Base-by-base conservation (phyloP, 2,797 vertebrate species). In the Holocentrus rufus region DNA sequence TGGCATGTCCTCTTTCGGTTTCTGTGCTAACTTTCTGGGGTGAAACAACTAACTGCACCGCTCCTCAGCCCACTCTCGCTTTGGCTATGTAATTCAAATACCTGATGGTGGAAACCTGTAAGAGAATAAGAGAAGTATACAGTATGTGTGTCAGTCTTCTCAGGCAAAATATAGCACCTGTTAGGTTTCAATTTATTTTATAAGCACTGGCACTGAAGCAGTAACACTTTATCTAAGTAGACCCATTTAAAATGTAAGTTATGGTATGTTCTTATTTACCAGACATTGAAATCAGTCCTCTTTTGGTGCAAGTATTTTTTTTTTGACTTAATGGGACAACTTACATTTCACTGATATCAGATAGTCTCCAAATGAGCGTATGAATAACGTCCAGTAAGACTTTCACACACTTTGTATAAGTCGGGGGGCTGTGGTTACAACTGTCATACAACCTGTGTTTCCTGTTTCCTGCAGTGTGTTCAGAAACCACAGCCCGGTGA, bases 401-500 rank as follows among this genome's bases (percentile, higher is more conserved):
- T 42, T 53, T n/a, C 22, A 8, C 8, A 13, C 60, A 44, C 9
- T 55, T 49, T 57, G 23, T 46, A 20, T 25, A 22, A 49, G 7
- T 1, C 1, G 2, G 7, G 4, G 20, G 62, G 25, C 20, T 44
- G 17, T 70, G 13, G 25, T 79, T 77, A 72, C 47, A 66, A 68
- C 15, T 7, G 1, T 1, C 9, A 23, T 13, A 0, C 9, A n/a
- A 52, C 47, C 25, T 63, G 61, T 23, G 44, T 7, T n/a, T 30
- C 13, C 73, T 85, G 20, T 18, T 82, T 65, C 84, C 62, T 82
- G 44, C 60, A 96, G 96, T 95, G 94, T 85, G 87, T 96, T 84
- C 95, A 96, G 92, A 97, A 96, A 80, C 92, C 94, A 7, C 89
- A 94, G 65, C 86, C 79, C n/a, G 92, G 85, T 46, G 93, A 94